Conservation (phyloP, 2,888 invertebrate species). For the Diaperis boleti region DNA sequence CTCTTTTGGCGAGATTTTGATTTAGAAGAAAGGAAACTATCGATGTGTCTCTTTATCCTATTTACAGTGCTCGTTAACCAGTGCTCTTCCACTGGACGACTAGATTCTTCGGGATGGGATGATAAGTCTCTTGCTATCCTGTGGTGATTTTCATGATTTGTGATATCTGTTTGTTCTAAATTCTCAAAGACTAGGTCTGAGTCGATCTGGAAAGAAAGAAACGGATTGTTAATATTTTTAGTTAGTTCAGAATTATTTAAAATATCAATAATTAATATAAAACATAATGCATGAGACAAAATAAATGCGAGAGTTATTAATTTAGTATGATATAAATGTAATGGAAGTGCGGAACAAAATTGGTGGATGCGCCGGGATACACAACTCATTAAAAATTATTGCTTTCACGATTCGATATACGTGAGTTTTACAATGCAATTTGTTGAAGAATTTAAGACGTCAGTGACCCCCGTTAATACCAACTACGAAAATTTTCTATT, state of each 20-base stretch:
- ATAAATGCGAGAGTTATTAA: too few species aligned
- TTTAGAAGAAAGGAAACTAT: slow-evolving; percentile 50
- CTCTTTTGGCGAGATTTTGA: slow-evolving; percentile 39
- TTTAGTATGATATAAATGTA: too few species aligned
- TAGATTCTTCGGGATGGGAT: slow-evolving; percentile 50
- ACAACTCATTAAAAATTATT: too few species aligned
- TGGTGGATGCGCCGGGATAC: slow-evolving; percentile 23
- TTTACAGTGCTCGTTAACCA: slow-evolving; percentile 63
- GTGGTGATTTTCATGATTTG: slow-evolving; percentile 52
- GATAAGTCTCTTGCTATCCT: slow-evolving; percentile 55
- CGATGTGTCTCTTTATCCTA: slow-evolving; percentile 63
- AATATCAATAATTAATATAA: too few species aligned
- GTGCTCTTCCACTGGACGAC: slow-evolving; percentile 57
- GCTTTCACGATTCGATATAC: too few species aligned
- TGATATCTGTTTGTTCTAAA: slow-evolving; percentile 57
- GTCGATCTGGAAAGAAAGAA: slow-evolving; percentile 61
- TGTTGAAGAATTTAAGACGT: too few species aligned
- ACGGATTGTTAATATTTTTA: background rate
- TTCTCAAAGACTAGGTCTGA: slow-evolving; percentile 65
- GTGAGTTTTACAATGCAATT: too few species aligned
- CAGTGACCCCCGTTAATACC: too few species aligned
- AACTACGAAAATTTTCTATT: too few species aligned
- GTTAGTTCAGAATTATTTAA: too few species aligned
- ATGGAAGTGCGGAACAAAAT: too few species aligned
- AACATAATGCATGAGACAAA: too few species aligned